Evolutionary conservation across 30 jellyfish, hydroid and myxozoan genomes (phyloP).

Genomic region (Rhopilema esculentum): DNA sequence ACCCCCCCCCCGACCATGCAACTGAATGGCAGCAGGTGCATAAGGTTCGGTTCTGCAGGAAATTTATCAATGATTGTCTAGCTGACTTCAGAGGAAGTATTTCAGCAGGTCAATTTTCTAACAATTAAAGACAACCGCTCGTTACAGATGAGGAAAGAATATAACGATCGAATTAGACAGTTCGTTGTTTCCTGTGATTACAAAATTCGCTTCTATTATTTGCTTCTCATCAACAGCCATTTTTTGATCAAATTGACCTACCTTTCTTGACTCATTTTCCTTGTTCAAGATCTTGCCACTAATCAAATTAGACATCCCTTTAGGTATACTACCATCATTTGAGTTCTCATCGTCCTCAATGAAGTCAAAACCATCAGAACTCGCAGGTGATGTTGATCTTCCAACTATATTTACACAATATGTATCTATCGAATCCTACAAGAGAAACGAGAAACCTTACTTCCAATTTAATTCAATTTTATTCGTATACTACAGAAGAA

Average conservation of each 20-base stretch:
- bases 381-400: conserved; percentile 25
- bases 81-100: no score
- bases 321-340: conserved; percentile 36
- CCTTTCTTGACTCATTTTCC: background rate
- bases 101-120: no score
- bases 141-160: no score
- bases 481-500: background rate
- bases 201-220: no score
- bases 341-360: conserved; percentile 37
- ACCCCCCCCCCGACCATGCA: no score
- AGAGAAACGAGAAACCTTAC: background rate
- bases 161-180: no score
- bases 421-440: conserved; percentile 62
- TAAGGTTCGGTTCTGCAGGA: no score
- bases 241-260: background rate
- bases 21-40: no score
- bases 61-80: no score
- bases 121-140: no score
- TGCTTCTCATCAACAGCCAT: no score
- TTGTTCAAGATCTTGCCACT: conserved; percentile 35
- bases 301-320: conserved; percentile 34
- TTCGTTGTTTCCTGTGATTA: no score
- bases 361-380: conserved; percentile 66
- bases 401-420: conserved; percentile 58
- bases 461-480: background rate